These are phyloP conservation scores for Casuarius casuarius DNA, from an alignment of 2,113 vertebrate species.

Conservation along the genomic window DNA sequence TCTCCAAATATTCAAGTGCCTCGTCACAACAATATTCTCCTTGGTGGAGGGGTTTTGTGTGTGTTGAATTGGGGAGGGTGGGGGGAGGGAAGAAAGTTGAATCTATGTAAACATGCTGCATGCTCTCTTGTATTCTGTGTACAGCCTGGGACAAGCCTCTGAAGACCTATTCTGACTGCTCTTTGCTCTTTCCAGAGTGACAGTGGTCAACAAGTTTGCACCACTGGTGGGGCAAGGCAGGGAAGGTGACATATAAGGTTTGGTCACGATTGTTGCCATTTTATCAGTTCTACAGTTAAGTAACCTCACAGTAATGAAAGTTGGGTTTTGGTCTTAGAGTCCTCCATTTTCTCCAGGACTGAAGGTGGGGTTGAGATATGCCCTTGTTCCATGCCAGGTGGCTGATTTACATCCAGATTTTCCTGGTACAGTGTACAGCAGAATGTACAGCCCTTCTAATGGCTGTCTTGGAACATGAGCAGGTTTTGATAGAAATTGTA, in stretches of 20 bases:
- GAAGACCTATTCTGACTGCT: conserved; percentile 29
- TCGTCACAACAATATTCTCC: conserved; percentile 85
- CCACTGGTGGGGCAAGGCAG: conserved; percentile 25
- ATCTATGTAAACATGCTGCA: conserved; percentile 67
- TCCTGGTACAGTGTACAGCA: neutral
- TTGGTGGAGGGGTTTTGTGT: conserved; percentile 74
- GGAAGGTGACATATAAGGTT: neutral
- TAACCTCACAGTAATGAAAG: conserved; percentile 14
- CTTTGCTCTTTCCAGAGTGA: conserved; percentile 22
- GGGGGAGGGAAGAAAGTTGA: conserved; percentile 48
- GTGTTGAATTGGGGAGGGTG: conserved; percentile 26
- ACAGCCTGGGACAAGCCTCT: conserved; percentile 47
- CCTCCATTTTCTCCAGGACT: neutral
- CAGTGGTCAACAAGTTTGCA: neutral
- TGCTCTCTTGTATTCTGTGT: conserved; percentile 72
- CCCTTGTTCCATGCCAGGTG: neutral
- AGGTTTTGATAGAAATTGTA: conserved; percentile 65
- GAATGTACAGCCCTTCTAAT: neutral
- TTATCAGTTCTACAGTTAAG: conserved; percentile 55
- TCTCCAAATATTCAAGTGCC: conserved; percentile 91
- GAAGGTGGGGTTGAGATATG: neutral
- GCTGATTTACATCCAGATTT: neutral
- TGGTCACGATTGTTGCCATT: conserved; percentile 61
- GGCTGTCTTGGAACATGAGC: conserved; percentile 14
- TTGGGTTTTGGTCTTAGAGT: neutral